These are phyloP conservation scores for Oryctolagus cuniculus DNA, from an alignment of 2,113 vertebrate genomes.

Conservation along the genomic window DNA sequence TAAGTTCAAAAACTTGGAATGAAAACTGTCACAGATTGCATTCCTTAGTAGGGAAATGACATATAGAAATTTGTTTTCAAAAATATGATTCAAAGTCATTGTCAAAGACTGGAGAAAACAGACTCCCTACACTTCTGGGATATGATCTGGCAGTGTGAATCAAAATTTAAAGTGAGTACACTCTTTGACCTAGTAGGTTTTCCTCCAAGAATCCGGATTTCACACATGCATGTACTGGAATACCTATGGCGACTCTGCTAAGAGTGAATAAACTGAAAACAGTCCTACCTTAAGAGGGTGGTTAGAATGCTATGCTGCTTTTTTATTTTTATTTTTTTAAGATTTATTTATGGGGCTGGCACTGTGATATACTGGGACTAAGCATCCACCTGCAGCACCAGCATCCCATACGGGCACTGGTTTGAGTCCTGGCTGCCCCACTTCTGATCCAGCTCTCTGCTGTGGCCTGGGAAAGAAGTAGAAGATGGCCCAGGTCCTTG, in stretches of 20 bases:
- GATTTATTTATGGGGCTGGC: no score
- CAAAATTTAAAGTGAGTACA: background rate
- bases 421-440: no score
- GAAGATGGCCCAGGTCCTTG: no score
- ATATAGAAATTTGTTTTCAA: background rate
- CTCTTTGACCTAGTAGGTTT: background rate
- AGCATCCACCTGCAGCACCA: no score
- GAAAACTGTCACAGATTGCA: constrained; percentile 1
- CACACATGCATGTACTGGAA: background rate
- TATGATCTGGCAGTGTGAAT: background rate
- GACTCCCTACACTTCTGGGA: background rate
- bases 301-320: background rate
- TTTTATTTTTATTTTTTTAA: no score
- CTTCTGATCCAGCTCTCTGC: no score
- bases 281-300: background rate
- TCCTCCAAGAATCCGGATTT: background rate
- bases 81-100: background rate
- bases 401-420: no score
- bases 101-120: background rate
- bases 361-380: no score
- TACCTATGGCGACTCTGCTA: background rate
- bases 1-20: background rate
- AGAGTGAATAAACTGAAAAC: background rate
- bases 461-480: no score
- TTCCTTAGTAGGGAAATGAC: background rate